Percentiles rank a stretch among this genome's conserved stretches.
These are phyloP conservation scores for Plutomurus gul DNA, from an alignment of 1,140 invertebrate species.

Conservation along the genomic window DNA sequence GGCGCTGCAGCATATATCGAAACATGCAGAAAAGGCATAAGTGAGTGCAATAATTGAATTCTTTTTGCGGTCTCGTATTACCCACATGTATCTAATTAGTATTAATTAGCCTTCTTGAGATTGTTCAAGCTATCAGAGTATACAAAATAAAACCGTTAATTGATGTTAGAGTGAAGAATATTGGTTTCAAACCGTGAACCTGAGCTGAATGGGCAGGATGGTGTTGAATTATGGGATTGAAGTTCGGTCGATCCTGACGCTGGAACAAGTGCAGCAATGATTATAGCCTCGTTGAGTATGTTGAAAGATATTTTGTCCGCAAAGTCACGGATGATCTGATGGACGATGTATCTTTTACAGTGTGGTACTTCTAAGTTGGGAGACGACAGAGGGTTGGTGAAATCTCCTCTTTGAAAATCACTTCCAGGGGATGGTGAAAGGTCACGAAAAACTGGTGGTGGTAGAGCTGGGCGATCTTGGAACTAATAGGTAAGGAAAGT, in stretches of 20 bases:
- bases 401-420: neutral
- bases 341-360: neutral
- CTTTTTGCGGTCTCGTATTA: too few species aligned
- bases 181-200: conserved; percentile 48
- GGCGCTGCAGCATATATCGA: too few species aligned
- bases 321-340: conserved; percentile 40
- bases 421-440: conserved; percentile 6
- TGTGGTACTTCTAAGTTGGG: neutral
- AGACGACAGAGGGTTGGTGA: neutral
- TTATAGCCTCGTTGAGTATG: conserved; percentile 51
- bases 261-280: conserved; percentile 48
- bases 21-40: too few species aligned
- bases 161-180: conserved; percentile 25
- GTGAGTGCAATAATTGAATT: too few species aligned
- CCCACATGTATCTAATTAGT: too few species aligned
- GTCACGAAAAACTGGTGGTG: conserved; percentile 40
- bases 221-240: conserved; percentile 6
- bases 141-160: neutral
- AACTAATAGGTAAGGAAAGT: too few species aligned
- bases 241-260: conserved; percentile 13
- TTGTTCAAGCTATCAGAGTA: too few species aligned
- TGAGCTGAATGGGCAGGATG: conserved; percentile 40
- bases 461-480: conserved; percentile 28
- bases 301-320: conserved; percentile 49
- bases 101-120: too few species aligned